Percentiles rank a stretch among this genome's conserved stretches.
Evolutionary conservation across 2,797 vertebrate species (phyloP).

Genomic region (Accipiter minullus): DNA sequence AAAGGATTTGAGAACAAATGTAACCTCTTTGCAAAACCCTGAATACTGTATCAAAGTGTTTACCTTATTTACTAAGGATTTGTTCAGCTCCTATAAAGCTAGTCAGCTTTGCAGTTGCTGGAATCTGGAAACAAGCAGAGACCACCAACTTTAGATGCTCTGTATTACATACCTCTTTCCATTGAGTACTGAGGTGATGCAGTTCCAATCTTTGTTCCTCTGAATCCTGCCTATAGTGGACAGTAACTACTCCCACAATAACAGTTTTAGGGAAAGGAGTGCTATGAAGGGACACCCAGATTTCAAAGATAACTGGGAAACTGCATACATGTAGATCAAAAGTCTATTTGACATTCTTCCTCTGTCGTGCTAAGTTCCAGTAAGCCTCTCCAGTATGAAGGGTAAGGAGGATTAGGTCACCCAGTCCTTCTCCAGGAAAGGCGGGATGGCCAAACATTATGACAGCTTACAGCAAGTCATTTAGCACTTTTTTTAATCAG

Average conservation of each 20-base stretch:
- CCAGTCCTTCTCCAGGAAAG: slow-evolving; percentile 30
- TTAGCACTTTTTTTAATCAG: neutral
- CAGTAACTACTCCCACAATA: neutral
- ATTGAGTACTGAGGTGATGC: neutral
- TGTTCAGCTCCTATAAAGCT: neutral
- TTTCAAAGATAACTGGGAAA: neutral
- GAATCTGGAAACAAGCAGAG: neutral
- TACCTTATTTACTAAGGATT: neutral
- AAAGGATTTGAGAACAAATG: neutral
- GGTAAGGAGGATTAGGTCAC: slow-evolving; percentile 43
- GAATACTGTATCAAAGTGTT: neutral
- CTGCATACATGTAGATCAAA: neutral
- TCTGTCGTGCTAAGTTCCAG: neutral
- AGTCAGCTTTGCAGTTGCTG: neutral
- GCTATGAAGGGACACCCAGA: neutral
- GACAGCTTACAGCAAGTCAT: neutral
- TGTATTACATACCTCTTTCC: slow-evolving; percentile 47
- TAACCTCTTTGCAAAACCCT: neutral
- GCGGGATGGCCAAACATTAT: slow-evolving; percentile 9
- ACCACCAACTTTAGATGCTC: neutral
- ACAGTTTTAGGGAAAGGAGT: neutral
- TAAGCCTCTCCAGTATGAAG: slow-evolving; percentile 3
- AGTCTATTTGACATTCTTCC: neutral
- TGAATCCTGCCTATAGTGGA: neutral
- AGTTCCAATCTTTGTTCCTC: neutral